Base-by-base conservation (phyloP, 2,113 vertebrate genomes). In the Daboia siamensis region DNA sequence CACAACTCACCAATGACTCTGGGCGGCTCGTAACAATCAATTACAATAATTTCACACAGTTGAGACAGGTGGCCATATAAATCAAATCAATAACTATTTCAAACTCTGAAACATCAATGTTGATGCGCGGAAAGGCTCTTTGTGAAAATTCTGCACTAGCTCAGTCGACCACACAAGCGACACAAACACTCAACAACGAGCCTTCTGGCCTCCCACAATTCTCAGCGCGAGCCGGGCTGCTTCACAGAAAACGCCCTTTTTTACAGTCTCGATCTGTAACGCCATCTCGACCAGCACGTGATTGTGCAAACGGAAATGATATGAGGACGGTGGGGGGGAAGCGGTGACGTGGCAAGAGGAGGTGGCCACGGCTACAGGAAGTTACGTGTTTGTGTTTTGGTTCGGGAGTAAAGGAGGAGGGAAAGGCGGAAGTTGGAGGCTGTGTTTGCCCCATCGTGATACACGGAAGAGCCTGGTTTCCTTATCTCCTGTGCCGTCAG, bases 321-420 rank as follows among this genome's bases (percentile, higher is more conserved):
- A 23, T 55, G 10, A 29, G 48, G 91, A 69, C 39, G 87, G 48
- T 51, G 48, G 48, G 46, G 48, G 48, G 61, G 12, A 5, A 89
- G 54, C 44, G 88, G 88, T 90, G 92, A 90, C 48, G 91, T 96
- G 95, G 95, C 95, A 39, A 89, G 87, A 33, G 86, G 86, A 59
- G 59, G 95, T 92, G 90, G 6, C 92, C 91, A 48, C 26, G 12
- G 51, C 64, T 23, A 86, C 92, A 84, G 96, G 96, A 97, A 97
- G 89, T 92, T 92, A 61, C 95, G 96, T 93, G 26, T 54, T 61
- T 61, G 93, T 96, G 96, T 97, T 97, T 97, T 95, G 96, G 95
- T 96, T 88, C 61, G 93, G 93, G 84, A 87, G 51, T 91, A 91
- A 56, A 29, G 56, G 88, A 89, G 57, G 91, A 92, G 48, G 91